Base-by-base conservation (phyloP, 2,888 invertebrate genomes). In the Julus scandinavius region DNA sequence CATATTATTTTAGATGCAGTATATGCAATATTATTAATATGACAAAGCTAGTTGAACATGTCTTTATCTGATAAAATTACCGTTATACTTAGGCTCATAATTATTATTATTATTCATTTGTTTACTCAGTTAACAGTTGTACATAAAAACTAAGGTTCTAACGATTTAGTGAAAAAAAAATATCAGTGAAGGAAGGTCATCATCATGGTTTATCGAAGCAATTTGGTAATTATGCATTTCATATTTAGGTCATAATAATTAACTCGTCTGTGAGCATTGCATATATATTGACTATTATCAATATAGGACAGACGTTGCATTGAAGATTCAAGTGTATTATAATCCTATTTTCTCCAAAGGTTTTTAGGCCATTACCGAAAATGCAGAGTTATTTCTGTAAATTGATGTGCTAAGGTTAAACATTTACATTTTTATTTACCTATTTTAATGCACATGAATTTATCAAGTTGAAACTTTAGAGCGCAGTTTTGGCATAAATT, bases 181-280 rank as follows among this genome's bases (percentile, higher is more conserved):
- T 45, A 13, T 38, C 3, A 80, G 38, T 9, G 80, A 40, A 80
- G 80, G 80, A 80, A 80, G 80, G 80, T 38, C 80, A 38, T 38
- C 38, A 80, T 80, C 38, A 80, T 80, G 38, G 38, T 80, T 80
- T 80, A 80, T 80, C 80, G 80, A 40, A 40, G 38, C 29, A 80
- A 80, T 80, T 80, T 80, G 38, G 80, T 80, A 38, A 80, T 80
- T 80, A 80, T 15, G 80, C 38, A 38, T 80, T 38, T 80, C 80
- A 80, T 80, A 80, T 80, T 15, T 80, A 80, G 80, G 80, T 80
- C 80, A 15, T 40, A 15, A 38, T 80, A 80, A 80, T 80, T 80
- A 80, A 80, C 80, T 80, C 80, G 80, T 80, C 80, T 80, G 29
- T 80, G 80, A 80, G 80, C 80, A 80, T 80, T 80, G 80, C 80